phyloP scores from a whole-genome alignment of 2,888 invertebrate species.

The Drosophila lacicola region DNA sequence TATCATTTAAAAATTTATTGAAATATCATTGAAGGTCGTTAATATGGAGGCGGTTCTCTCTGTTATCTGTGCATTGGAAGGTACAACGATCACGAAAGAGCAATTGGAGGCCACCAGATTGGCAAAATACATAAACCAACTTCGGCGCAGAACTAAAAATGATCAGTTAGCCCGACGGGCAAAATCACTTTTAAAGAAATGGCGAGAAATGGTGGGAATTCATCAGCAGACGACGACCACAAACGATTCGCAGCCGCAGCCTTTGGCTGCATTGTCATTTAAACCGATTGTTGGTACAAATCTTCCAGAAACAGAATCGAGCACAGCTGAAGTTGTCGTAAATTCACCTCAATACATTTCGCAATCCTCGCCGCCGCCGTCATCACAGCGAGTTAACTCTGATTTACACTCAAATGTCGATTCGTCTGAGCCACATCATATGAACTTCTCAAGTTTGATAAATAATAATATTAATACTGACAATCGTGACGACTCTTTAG shows the following conservation, averaged over 20 bases:
- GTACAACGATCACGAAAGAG: slow-evolving; percentile 87
- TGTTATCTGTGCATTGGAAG: slow-evolving; percentile 97
- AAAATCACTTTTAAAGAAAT: slow-evolving; percentile 95
- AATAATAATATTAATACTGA: slow-evolving; percentile 34
- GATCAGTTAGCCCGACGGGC: slow-evolving; percentile 94
- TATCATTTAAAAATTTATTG: no score
- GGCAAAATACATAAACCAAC: slow-evolving; percentile 96
- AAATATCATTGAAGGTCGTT: slow-evolving; percentile 89
- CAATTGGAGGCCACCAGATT: slow-evolving; percentile 93
- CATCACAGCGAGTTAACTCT: slow-evolving; percentile 21
- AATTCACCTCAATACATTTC: slow-evolving; percentile 11
- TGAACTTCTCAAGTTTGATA: slow-evolving; percentile 51
- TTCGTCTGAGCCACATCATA: slow-evolving; percentile 23
- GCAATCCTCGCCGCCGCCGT: slow-evolving; percentile 20
- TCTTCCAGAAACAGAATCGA: slow-evolving; percentile 23
- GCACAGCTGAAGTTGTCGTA: slow-evolving; percentile 6
- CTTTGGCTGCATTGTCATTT: slow-evolving; percentile 25
- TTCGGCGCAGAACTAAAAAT: slow-evolving; percentile 93
- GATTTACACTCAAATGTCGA: slow-evolving; percentile 39
- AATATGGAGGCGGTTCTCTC: slow-evolving; percentile 97
- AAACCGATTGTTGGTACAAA: slow-evolving; percentile 11
- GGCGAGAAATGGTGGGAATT: slow-evolving; percentile 94
- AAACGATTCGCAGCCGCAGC: slow-evolving; percentile 52
- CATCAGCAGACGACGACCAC: slow-evolving; percentile 60
- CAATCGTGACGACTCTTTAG: slow-evolving; percentile 30